phyloP scores from a whole-genome alignment of 2,797 vertebrate species.

The Oreochromis mossambicus region DNA sequence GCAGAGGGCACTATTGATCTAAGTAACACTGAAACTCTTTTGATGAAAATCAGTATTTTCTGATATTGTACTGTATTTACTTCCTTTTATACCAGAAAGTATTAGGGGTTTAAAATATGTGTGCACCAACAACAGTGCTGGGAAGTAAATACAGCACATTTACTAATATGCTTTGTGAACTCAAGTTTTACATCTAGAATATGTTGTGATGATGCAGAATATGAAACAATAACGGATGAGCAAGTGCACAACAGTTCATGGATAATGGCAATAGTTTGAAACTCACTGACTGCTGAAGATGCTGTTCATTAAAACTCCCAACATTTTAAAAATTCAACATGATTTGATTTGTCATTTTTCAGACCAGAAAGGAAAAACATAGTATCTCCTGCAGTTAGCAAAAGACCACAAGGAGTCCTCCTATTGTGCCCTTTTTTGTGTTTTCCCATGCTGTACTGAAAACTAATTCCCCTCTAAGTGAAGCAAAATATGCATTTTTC shows the following conservation, averaged over 20 bases:
- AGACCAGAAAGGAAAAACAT: not conserved
- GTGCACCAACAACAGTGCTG: not conserved
- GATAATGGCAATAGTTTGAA: not conserved
- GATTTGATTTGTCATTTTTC: not conserved
- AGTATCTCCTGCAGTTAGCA: not conserved
- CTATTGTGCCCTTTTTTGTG: not conserved
- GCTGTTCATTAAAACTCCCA: not conserved
- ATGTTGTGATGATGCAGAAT: not conserved
- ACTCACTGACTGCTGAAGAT: not conserved
- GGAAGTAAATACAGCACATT: not conserved
- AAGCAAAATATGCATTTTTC: not conserved
- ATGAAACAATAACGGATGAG: not conserved
- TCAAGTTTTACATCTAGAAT: not conserved
- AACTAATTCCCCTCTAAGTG: not conserved
- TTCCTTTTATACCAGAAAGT: not conserved
- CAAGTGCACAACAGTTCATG: not conserved
- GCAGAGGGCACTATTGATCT: conserved; percentile 13
- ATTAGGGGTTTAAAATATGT: too few species aligned
- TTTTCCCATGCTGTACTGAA: not conserved
- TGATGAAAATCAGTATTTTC: not conserved
- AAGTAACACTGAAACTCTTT: not conserved
- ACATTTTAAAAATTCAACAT: not conserved
- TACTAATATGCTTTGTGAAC: not conserved
- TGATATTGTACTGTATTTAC: not conserved
- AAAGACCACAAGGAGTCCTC: not conserved